Percentiles rank a stretch among this genome's conserved stretches.
phyloP scores from a whole-genome alignment of 2,113 vertebrate species.

The Corydoras sp. region DNA sequence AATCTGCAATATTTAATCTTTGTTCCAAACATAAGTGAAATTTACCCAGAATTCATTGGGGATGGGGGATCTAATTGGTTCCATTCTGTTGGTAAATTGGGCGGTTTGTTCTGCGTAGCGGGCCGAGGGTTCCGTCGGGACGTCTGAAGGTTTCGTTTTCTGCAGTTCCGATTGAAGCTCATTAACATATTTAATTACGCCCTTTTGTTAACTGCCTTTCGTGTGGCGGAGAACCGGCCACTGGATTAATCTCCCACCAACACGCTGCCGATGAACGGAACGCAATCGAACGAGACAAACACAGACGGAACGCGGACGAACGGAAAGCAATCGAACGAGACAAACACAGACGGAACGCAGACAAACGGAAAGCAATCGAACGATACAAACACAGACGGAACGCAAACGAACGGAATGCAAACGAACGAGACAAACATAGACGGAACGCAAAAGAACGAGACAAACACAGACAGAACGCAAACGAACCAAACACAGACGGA shows the following conservation, averaged over 20 bases:
- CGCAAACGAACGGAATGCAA: too few species aligned
- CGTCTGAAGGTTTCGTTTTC: constrained; percentile 34
- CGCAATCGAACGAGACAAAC: too few species aligned
- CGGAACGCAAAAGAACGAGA: too few species aligned
- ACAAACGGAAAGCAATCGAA: too few species aligned
- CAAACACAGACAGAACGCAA: too few species aligned
- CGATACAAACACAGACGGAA: too few species aligned
- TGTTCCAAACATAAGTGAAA: constrained; percentile 5
- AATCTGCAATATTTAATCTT: constrained; percentile 22
- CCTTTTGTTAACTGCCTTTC: constrained; percentile 60
- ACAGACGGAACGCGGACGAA: too few species aligned
- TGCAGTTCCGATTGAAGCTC: constrained; percentile 57
- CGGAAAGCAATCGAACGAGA: too few species aligned
- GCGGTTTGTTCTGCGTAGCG: constrained; percentile 39
- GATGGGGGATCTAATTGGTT: constrained; percentile 27
- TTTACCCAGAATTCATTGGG: constrained; percentile 28
- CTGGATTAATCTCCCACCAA: constrained; percentile 58
- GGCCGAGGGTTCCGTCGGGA: constrained; percentile 32
- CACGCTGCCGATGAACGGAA: constrained; percentile 3
- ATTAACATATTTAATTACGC: constrained; percentile 72
- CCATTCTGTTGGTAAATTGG: constrained; percentile 38
- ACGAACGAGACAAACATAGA: too few species aligned
- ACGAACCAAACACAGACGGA: too few species aligned
- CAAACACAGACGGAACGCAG: too few species aligned
- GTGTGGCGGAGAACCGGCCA: constrained; percentile 52